phyloP scores from a whole-genome alignment of 2,113 vertebrate species.

The Uropsilus gracilis region DNA sequence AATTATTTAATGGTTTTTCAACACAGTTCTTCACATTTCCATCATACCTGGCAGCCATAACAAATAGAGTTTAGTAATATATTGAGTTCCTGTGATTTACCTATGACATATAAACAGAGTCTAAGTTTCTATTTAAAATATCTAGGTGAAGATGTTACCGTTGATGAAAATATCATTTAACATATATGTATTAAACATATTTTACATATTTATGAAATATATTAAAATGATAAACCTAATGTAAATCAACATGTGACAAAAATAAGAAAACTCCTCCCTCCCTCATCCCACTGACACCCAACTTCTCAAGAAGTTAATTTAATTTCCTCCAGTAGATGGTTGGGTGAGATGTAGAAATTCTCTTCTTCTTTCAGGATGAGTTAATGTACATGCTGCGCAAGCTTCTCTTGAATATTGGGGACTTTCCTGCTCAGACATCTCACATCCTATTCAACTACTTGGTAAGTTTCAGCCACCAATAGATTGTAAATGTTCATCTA shows the following conservation, averaged over 20 bases:
- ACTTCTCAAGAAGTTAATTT: not conserved
- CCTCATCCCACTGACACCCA: too few species aligned
- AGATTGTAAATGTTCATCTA: not conserved
- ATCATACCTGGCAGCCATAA: not conserved
- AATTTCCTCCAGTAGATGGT: not conserved
- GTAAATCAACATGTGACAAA: constrained; percentile 8
- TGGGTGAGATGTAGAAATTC: not conserved
- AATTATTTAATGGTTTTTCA: not conserved
- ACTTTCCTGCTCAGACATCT: constrained; percentile 98
- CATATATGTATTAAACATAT: too few species aligned
- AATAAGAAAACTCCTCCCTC: not conserved
- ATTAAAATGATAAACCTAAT: constrained; percentile 8
- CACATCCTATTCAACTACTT: constrained; percentile 99
- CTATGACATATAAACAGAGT: not conserved
- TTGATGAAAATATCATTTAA: not conserved
- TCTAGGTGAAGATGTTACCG: too few species aligned
- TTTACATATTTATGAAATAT: too few species aligned
- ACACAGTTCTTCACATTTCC: not conserved
- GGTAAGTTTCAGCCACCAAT: constrained; percentile 85
- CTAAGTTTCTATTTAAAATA: not conserved
- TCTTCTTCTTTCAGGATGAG: constrained; percentile 91
- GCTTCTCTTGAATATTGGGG: constrained; percentile 96
- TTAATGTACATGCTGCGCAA: constrained; percentile 99
- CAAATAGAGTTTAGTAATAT: not conserved
- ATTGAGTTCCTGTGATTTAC: not conserved